Evolutionary conservation across 2,888 invertebrate genomes (phyloP).

Genomic region (Folsomia manolachei): DNA sequence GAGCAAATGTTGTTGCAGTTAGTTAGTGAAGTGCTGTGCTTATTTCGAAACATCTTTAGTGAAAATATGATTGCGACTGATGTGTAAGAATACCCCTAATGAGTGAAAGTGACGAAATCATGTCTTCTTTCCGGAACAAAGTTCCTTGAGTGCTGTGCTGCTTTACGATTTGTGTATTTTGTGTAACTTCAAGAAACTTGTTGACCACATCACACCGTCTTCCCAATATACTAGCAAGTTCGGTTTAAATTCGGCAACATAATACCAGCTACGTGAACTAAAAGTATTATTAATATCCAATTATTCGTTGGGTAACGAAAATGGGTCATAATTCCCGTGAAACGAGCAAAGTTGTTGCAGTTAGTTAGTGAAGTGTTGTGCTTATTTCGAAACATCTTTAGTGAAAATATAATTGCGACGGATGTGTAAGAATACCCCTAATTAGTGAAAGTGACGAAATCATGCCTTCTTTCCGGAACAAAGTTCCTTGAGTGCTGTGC

Average conservation of each 20-base stretch:
- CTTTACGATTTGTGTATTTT: not conserved
- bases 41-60: no score
- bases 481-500: not conserved
- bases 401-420: not conserved
- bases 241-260: no score
- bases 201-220: not conserved
- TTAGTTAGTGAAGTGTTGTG: no score
- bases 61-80: not conserved
- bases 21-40: no score
- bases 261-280: no score
- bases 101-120: not conserved
- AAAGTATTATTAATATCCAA: no score
- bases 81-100: not conserved
- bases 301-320: no score
- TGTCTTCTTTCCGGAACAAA: not conserved
- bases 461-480: not conserved
- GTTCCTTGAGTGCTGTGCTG: not conserved
- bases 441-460: not conserved
- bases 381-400: no score
- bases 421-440: not conserved
- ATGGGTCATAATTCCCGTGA: no score
- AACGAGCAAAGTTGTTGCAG: no score
- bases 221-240: no score
- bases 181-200: not conserved
- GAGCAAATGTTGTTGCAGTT: no score